phyloP scores from a whole-genome alignment of 2,888 invertebrate genomes.

The Glaucopsyche alexis region DNA sequence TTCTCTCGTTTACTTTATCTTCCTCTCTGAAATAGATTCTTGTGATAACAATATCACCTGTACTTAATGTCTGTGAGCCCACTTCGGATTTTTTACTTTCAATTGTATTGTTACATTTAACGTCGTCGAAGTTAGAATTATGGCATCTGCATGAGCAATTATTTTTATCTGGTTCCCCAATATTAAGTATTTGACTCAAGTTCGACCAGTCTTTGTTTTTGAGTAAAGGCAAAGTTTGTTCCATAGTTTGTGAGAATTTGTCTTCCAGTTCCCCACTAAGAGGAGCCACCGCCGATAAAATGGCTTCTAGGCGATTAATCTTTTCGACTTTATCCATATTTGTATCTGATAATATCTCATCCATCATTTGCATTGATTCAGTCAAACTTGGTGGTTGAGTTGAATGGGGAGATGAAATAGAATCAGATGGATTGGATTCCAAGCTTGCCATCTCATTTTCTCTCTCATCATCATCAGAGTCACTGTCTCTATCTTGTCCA shows the following conservation, averaged over 20 bases:
- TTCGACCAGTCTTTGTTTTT: slow-evolving; percentile 78
- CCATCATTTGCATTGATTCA: slow-evolving; percentile 94
- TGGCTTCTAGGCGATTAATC: slow-evolving; percentile 92
- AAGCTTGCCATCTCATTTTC: slow-evolving; percentile 89
- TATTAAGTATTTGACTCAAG: slow-evolving; percentile 72
- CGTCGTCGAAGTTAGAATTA: slow-evolving; percentile 63
- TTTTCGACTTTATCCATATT: slow-evolving; percentile 92
- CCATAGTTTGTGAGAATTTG: slow-evolving; percentile 76
- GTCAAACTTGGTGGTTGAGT: slow-evolving; percentile 90
- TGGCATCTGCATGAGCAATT: slow-evolving; percentile 81
- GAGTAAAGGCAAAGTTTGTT: slow-evolving; percentile 74
- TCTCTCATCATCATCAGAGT: slow-evolving; percentile 86
- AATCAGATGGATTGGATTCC: slow-evolving; percentile 89
- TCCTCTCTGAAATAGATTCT: slow-evolving; percentile 83
- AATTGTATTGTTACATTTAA: slow-evolving; percentile 70
- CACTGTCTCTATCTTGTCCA: slow-evolving; percentile 87
- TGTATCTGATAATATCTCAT: slow-evolving; percentile 89
- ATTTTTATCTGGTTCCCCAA: slow-evolving; percentile 65
- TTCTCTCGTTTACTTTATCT: slow-evolving; percentile 70
- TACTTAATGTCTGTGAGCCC: slow-evolving; percentile 92
- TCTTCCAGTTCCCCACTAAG: slow-evolving; percentile 81
- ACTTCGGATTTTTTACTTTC: slow-evolving; percentile 75
- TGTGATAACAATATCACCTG: slow-evolving; percentile 95
- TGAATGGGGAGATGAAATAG: slow-evolving; percentile 86
- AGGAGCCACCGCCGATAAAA: slow-evolving; percentile 88